Evolutionary conservation across 2,888 invertebrate genomes (phyloP), one percentile per base, ranked within the genome.

Genomic region (Oscheius sp.): DNA sequence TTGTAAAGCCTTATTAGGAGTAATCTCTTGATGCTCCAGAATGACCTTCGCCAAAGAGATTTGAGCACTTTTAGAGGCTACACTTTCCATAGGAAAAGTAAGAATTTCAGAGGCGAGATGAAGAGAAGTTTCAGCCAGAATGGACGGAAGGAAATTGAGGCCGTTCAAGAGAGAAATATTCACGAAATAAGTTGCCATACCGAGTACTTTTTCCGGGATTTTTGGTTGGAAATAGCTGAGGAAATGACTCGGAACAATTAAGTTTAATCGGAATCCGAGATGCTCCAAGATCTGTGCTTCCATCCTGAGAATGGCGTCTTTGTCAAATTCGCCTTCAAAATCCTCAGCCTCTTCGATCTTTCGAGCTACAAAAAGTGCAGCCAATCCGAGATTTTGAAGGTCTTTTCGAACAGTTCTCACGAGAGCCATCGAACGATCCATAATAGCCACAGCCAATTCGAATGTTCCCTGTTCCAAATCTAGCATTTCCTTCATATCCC

Each of bases 341-440:
- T 55, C 33, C n/a, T n/a, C n/a, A 33, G 23, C 20, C 20, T 55
- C 55, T n/a, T 55, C 55, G 20, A 34, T 34, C 34, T 55, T 55
- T 31, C 55, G 5, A 4, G 55, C 55, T 5, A 55, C 33, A 2
- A 33, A 20, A 6, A 55, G 3, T 8, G 55, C 33, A 34, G 55
- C 55, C 33, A 55, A 6, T 33, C 55, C 55, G 20, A 55, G 33
- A 23, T n/a, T 17, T 17, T 55, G 55, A 15, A 55, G 34, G 8
- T 55, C 17, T 1, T 15, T 15, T 15, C 37, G 33, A 17, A 55
- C 20, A 10, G 33, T 31, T n/a, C 20, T 31, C 1, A 55, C 55
- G 17, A 55, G 17, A 8, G 3, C 2, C 33, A 55, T 4, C 2
- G 55, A 55, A 5, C 55, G 55, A 17, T 55, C 55, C 17, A 55